Conservation (phyloP, 2,888 invertebrate species). For the Lasiommata megera region DNA sequence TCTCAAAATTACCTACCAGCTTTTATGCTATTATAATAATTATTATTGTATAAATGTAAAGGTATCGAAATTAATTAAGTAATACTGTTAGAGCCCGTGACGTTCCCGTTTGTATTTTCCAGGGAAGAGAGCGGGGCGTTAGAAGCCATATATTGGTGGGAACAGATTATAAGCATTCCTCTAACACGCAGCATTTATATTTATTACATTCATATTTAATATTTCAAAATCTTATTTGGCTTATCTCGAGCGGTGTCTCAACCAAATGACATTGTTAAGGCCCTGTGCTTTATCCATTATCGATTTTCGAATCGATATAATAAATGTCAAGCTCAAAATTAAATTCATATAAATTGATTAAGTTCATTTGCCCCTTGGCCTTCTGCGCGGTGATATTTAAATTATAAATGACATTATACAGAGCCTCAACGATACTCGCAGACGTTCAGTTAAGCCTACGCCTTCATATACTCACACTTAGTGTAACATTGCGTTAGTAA, state of each 20-base stretch:
- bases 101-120: conserved; percentile 40
- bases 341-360: background rate
- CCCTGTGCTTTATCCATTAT: background rate
- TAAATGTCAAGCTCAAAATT: background rate
- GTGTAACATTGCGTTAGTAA: too few relatives aligned
- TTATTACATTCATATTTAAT: conserved; percentile 20
- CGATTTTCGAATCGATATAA: background rate
- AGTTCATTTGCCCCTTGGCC: background rate
- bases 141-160: conserved; percentile 42
- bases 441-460: too few relatives aligned
- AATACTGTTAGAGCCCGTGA: conserved; percentile 75
- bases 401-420: background rate
- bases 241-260: background rate
- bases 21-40: conserved; percentile 15
- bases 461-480: too few relatives aligned
- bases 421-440: background rate
- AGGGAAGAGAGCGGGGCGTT: conserved; percentile 37
- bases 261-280: background rate
- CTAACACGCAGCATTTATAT: conserved; percentile 12
- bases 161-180: conserved; percentile 29
- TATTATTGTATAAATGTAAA: conserved; percentile 56
- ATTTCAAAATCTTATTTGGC: conserved; percentile 11
- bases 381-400: background rate
- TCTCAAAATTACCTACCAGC: background rate
- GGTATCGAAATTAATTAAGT: conserved; percentile 72